A percentile compares a stretch with the other conserved stretches of the same genome.
These are phyloP conservation scores for Schlechtendalia chinensis DNA, from an alignment of 1,140 invertebrate species.

Conservation along the genomic window DNA sequence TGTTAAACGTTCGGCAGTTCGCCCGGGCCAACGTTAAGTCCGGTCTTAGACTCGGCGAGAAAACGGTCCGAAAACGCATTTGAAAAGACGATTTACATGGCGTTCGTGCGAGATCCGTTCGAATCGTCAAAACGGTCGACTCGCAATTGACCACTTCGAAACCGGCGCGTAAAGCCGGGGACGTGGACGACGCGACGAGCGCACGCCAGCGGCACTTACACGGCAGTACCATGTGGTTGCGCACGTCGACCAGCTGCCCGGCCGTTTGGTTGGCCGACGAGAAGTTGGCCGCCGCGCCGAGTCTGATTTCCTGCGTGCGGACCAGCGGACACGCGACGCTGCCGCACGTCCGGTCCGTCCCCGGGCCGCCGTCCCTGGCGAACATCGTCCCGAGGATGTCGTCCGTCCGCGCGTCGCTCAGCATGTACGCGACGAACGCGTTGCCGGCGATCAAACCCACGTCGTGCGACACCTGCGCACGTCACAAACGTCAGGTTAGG, in stretches of 20 bases:
- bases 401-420: conserved; percentile 41
- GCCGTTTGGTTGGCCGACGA: conserved; percentile 17
- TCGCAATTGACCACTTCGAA: no score
- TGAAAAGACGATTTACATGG: no score
- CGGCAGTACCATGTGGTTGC: conserved; percentile 38
- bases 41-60: no score
- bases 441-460: conserved; percentile 62
- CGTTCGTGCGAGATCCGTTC: no score
- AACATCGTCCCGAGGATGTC: conserved; percentile 54
- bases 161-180: no score
- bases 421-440: conserved; percentile 55
- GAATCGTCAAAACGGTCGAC: no score
- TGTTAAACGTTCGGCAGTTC: no score
- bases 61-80: no score
- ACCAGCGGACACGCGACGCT: conserved; percentile 59
- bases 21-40: no score
- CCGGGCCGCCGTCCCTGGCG: conserved; percentile 57
- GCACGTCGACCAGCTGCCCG: conserved; percentile 6
- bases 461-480: conserved; percentile 61
- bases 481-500: no score
- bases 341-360: conserved; percentile 60
- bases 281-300: not conserved
- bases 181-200: no score
- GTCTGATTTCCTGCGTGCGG: conserved; percentile 7
- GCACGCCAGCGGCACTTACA: no score